These are phyloP conservation scores for Adelognathus sp. DNA, from an alignment of 2,888 invertebrate genomes.

Conservation along the genomic window DNA sequence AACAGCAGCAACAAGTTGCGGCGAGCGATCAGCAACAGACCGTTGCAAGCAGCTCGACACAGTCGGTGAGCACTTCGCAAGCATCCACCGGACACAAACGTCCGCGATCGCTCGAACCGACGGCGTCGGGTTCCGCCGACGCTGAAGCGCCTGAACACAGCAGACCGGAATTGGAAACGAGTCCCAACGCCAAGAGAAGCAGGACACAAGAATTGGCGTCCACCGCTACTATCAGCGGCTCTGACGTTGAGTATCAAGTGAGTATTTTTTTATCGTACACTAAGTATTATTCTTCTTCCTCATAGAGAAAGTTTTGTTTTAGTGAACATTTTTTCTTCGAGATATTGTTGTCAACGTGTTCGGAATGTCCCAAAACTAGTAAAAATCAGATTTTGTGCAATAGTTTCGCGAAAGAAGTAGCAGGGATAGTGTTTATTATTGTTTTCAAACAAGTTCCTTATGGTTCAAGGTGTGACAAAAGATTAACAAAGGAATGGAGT, in stretches of 20 bases:
- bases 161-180: slow-evolving; percentile 73
- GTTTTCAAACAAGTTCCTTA: no score
- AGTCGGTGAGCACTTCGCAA: slow-evolving; percentile 87
- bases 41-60: slow-evolving; percentile 84
- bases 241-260: slow-evolving; percentile 80
- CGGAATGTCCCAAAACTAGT: no score
- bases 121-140: slow-evolving; percentile 73
- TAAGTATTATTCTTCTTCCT: neutral
- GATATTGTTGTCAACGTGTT: no score
- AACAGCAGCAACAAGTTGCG: slow-evolving; percentile 71
- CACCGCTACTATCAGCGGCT: slow-evolving; percentile 74
- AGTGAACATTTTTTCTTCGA: no score
- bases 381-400: no score
- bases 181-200: slow-evolving; percentile 75
- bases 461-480: no score
- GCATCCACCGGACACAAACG: slow-evolving; percentile 83
- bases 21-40: slow-evolving; percentile 79
- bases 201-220: slow-evolving; percentile 74
- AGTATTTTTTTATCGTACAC: slow-evolving; percentile 6
- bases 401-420: no score
- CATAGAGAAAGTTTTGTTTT: no score
- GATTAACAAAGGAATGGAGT: no score
- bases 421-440: no score
- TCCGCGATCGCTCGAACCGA: slow-evolving; percentile 81
- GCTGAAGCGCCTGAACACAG: slow-evolving; percentile 73